Evolutionary conservation across 30 jellyfish, hydroid and myxozoan genomes (phyloP), one percentile per base, ranked within the genome.

Genomic region (Morbakka virulenta): DNA sequence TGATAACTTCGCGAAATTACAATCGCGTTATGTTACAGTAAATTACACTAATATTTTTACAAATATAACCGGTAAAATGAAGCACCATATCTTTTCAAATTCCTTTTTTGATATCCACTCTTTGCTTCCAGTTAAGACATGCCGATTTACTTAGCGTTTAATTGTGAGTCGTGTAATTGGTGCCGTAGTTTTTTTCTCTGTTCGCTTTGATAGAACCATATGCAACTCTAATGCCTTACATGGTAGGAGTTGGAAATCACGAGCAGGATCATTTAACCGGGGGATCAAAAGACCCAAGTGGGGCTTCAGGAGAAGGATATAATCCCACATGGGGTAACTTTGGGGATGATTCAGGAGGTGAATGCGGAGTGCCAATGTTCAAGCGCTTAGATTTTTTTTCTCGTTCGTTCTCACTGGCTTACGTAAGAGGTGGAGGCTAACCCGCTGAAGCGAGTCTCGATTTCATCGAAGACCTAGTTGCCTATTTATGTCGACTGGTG

Each of bases 331-430:
- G 96, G 96, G 90, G 90, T 12, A 86, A 86, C 74, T 79, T 20
- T 49, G 94, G 89, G 24, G 86, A 69, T 61, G 96, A 87, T 69
- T 87, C 96, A 3, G 96, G 96, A 13, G 96, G 96, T 3, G 96
- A 87, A 72, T 87, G 96, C 52, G 96, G 96, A 28, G 89, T 85
- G 4, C 95, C 95, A 52, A 85, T 85, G 96, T 87, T 35, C 61
- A 72, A 80, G 50, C 88, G 96, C 41, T 87, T 79, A 52, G 95
- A 88, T n/a, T n/a, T n/a, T n/a, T n/a, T n/a, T n/a, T n/a, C n/a
- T n/a, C n/a, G n/a, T 71, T 29, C 91, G n/a, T n/a, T n/a, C n/a
- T n/a, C n/a, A n/a, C n/a, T n/a, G n/a, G n/a, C n/a, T n/a, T n/a
- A n/a, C n/a, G n/a, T n/a, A n/a, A n/a, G n/a, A n/a, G n/a, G n/a